Base-by-base conservation (phyloP, 2,113 vertebrate species). In the Pantherophis guttatus region DNA sequence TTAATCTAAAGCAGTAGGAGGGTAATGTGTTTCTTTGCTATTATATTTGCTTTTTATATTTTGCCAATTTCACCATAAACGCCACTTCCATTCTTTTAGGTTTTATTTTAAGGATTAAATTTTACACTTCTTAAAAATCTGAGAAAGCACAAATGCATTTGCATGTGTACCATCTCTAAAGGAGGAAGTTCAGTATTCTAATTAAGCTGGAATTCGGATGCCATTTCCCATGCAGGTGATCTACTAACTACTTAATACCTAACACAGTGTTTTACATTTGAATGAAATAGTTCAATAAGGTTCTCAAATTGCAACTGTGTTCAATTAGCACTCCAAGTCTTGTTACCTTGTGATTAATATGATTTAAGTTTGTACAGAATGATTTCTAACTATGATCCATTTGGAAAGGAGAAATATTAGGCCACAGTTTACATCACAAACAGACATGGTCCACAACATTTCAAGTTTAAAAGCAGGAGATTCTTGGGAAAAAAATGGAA, bases 281-380 rank as follows among this genome's bases (percentile, higher is more conserved):
- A 57, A 85, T 86, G 44, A 90, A 86, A 57, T 33, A 75, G 9
- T 23, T 70, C 65, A 70, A 86, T 59, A 89, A 39, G 8, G 11
- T 23, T 87, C 48, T 87, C 26, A 1, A 86, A 65, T 26, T 87
- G 17, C 65, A 89, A 26, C 65, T 86, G 90, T 59, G 39, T 57
- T n/a, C 19, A 52, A 58, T 58, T 52, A 93, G 52, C 89, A 93
- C 62, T 90, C 89, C 90, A 86, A 59, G 48, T 54, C 48, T 87
- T 24, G 13, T 50, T 93, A n/a, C 52, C 17, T 87, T 70, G 70
- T 33, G 39, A 90, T 92, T 59, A 33, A 52, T 85, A 23, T 58
- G 33, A 24, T 89, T 39, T 88, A 55, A 55, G 15, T 55, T 88
- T 33, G 75, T 81, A 81, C 8, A n/a, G 29, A n/a, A 55, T 54